phyloP scores from a whole-genome alignment of 2,797 vertebrate genomes.

The Tachyglossus aculeatus region DNA sequence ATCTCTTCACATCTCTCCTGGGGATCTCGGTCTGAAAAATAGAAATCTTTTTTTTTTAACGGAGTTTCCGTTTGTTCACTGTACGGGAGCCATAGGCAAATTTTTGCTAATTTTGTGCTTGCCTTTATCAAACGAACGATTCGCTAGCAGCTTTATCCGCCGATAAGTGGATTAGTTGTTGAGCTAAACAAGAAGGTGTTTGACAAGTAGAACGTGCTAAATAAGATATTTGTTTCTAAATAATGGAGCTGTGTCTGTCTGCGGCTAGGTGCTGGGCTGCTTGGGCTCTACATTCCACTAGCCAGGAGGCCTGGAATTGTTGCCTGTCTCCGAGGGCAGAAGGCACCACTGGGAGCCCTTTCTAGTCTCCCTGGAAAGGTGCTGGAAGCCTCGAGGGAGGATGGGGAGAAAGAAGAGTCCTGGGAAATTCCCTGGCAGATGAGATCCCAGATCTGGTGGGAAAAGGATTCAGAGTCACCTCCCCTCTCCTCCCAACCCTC shows the following conservation, averaged over 20 bases:
- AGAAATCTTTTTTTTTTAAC: constrained; percentile 37
- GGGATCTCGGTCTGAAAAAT: constrained; percentile 25
- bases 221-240: constrained; percentile 80
- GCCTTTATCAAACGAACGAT: constrained; percentile 78
- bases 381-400: background rate
- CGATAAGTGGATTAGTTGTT: constrained; percentile 83
- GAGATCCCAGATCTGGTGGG: too few species aligned
- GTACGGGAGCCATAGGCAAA: constrained; percentile 69
- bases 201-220: constrained; percentile 70
- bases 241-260: constrained; percentile 71
- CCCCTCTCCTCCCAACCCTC: background rate
- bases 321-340: background rate
- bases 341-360: background rate
- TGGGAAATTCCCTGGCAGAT: too few species aligned
- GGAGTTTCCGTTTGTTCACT: constrained; percentile 67
- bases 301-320: constrained; percentile 23
- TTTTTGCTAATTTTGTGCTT: constrained; percentile 78
- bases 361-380: too few species aligned
- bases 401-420: too few species aligned
- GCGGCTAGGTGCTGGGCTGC: constrained; percentile 39
- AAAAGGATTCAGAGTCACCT: background rate
- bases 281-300: constrained; percentile 1
- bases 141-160: constrained; percentile 75
- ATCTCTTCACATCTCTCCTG: constrained; percentile 50
- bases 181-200: constrained; percentile 80